Conservation (phyloP, 2,797 vertebrate species). For the Peromyscus melanophrys region DNA sequence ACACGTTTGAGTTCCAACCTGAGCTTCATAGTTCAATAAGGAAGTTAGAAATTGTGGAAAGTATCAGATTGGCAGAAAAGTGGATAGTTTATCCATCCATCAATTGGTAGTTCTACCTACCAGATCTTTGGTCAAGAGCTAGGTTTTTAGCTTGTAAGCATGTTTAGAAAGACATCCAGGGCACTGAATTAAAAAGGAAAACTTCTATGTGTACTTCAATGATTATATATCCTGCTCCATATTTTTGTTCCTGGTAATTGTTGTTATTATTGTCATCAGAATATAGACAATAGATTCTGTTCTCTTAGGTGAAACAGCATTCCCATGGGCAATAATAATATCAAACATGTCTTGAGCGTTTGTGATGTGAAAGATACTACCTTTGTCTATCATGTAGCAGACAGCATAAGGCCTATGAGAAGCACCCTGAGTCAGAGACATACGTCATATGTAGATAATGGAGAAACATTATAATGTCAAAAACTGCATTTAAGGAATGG, state of each 20-base stretch:
- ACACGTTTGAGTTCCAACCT: constrained; percentile 39
- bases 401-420: background rate
- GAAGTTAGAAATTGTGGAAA: constrained; percentile 31
- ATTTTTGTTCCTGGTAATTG: background rate
- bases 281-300: background rate
- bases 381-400: background rate
- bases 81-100: background rate
- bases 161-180: background rate
- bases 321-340: background rate
- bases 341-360: background rate
- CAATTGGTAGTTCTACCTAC: background rate
- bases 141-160: constrained; percentile 4
- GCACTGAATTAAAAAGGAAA: background rate
- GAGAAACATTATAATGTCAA: background rate
- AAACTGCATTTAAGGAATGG: background rate
- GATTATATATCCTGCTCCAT: background rate
- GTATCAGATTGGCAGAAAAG: background rate
- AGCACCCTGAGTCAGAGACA: background rate
- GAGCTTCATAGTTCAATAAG: constrained; percentile 9
- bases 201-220: background rate
- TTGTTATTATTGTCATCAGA: background rate
- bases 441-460: background rate
- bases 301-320: background rate
- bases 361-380: background rate
- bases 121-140: background rate